Base-by-base conservation (phyloP, 2,797 vertebrate species). In the Danio aesculapii region DNA sequence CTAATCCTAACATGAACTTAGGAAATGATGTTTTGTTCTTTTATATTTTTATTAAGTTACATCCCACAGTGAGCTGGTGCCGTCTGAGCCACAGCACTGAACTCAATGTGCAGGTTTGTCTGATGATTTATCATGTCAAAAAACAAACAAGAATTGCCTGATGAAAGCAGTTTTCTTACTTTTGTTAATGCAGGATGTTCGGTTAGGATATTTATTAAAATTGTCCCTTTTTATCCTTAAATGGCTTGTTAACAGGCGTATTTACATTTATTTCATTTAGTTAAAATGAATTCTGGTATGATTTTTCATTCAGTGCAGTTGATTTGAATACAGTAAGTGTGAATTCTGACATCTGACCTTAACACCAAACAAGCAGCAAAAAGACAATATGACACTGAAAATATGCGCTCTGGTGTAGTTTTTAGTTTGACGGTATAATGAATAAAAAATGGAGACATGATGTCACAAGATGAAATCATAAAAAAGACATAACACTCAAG, bases 1-100 rank as follows among this genome's bases (percentile, higher is more conserved):
- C 55, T 59, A 46, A 59, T 73, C 13, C 70, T 49, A 73, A 47
- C 12, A 59, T 9, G 43, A 59, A 73, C 55, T 12, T 5, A 39
- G 41, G 39, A 57, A 73, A 46, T 59, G 0, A 57, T 71, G 69
- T 16, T 16, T 71, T 13, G 39, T 71, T 1, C 10, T 71, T 13
- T 53, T 30, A 44, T 44, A 57, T 57, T n/a, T 44, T 57, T 44
- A 57, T 43, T 13, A 71, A 8, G 69, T 71, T 44, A 57, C 55
- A 55, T 71, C n/a, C n/a, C 14, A 52, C 16, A 11, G 68, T 11
- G 67, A 52, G 19, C 47, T 50, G 49, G 13, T 52, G 50, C 16
- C n/a, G 39, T n/a, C 16, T 43, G 5, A 64, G 16, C 16, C 16
- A 64, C 62, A 44, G 62, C 13, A 16, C 61, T 41, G 14, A n/a